These are phyloP conservation scores for Caradrina clavipalpis DNA, from an alignment of 2,888 invertebrate genomes.

Conservation along the genomic window DNA sequence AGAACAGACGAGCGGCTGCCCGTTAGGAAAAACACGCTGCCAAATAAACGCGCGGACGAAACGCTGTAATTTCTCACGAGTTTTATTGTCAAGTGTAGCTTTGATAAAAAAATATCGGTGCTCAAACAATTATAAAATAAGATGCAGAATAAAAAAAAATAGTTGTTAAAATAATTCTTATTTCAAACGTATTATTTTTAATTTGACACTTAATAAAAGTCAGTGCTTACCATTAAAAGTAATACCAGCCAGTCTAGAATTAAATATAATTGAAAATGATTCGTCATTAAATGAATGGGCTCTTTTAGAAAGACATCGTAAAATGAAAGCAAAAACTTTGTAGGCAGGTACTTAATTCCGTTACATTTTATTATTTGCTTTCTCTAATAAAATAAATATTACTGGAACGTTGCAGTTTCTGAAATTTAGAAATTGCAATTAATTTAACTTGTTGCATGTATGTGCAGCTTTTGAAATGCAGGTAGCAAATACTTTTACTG, in stretches of 20 bases:
- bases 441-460: not conserved
- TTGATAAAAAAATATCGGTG: conserved; percentile 16
- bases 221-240: conserved; percentile 19
- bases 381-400: conserved; percentile 57
- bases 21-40: conserved; percentile 39
- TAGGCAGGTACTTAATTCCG: conserved; percentile 34
- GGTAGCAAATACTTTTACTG: conserved; percentile 1
- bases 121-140: not conserved
- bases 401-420: conserved; percentile 39
- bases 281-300: conserved; percentile 46
- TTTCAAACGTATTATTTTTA: not conserved
- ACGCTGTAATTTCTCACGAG: not conserved
- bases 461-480: conserved; percentile 17
- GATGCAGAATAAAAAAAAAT: not conserved
- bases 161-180: not conserved
- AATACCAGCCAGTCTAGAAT: conserved; percentile 29
- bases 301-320: conserved; percentile 44
- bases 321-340: conserved; percentile 67
- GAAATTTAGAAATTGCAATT: conserved; percentile 33
- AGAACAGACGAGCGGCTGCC: conserved; percentile 44
- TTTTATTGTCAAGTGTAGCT: not conserved
- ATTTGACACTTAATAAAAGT: conserved; percentile 1
- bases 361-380: conserved; percentile 58
- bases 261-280: conserved; percentile 28
- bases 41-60: conserved; percentile 47